Evolutionary conservation across 2,888 invertebrate genomes (phyloP).

Genomic region (Acanthosoma haemorrhoidale): DNA sequence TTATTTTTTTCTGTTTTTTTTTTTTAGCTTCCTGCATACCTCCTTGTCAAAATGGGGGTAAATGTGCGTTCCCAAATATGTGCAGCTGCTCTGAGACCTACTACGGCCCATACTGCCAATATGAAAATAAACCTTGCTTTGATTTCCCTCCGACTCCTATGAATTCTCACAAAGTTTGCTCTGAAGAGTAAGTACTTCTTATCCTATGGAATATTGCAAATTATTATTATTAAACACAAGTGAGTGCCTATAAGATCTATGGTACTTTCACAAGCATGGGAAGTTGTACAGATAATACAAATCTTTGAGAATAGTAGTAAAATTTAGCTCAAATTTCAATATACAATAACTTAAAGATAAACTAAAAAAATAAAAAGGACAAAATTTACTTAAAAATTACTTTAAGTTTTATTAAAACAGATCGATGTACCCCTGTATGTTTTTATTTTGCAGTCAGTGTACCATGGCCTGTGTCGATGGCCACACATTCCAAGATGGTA

Average conservation of each 20-base stretch:
- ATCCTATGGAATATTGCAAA: no score
- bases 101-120: slow-evolving; percentile 68
- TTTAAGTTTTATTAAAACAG: no score
- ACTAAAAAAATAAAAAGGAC: not conserved
- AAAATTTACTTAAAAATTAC: no score
- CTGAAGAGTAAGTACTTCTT: slow-evolving; percentile 55
- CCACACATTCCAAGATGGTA: slow-evolving; percentile 67
- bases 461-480: slow-evolving; percentile 60
- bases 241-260: no score
- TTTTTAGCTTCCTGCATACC: slow-evolving; percentile 68
- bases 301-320: not conserved
- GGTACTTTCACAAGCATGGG: no score
- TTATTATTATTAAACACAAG: no score
- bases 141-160: slow-evolving; percentile 59
- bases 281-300: no score
- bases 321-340: not conserved
- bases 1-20: slow-evolving; percentile 16
- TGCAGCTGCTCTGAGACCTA: slow-evolving; percentile 71
- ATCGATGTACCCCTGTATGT: no score
- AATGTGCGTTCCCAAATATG: slow-evolving; percentile 66
- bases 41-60: slow-evolving; percentile 72
- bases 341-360: not conserved
- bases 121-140: slow-evolving; percentile 65
- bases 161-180: slow-evolving; percentile 59
- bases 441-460: slow-evolving; percentile 53